Evolutionary conservation across 2,888 invertebrate genomes (phyloP).

Genomic region (Melanotus villosus): DNA sequence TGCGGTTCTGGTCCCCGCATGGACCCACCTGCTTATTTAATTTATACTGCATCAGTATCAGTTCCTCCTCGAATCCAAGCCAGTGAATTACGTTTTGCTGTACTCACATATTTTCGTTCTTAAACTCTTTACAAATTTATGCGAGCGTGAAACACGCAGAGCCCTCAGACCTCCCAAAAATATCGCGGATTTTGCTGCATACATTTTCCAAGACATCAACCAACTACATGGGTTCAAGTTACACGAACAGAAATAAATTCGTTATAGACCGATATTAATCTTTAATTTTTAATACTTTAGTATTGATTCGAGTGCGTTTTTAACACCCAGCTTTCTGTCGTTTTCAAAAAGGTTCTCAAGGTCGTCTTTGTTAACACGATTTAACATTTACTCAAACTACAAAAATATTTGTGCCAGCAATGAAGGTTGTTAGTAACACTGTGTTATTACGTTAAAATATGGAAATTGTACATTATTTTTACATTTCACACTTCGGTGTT

Average conservation of each 20-base stretch:
- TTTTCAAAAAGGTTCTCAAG: no score
- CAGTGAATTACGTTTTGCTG: slow-evolving; percentile 34
- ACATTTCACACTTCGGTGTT: no score
- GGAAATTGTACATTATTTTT: no score
- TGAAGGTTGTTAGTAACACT: no score
- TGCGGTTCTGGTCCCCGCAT: not conserved
- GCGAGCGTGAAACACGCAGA: slow-evolving; percentile 47
- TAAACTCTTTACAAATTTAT: slow-evolving; percentile 48
- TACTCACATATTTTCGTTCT: slow-evolving; percentile 41
- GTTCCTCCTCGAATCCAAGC: slow-evolving; percentile 25
- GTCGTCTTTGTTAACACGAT: no score
- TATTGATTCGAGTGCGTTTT: not conserved
- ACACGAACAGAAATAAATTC: slow-evolving; percentile 39
- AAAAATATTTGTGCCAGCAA: no score
- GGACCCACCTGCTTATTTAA: slow-evolving; percentile 35
- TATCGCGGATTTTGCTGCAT: slow-evolving; percentile 42
- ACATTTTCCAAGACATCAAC: slow-evolving; percentile 43
- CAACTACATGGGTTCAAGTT: slow-evolving; percentile 36
- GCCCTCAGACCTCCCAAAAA: slow-evolving; percentile 45
- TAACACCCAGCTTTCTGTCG: no score
- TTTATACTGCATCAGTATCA: slow-evolving; percentile 36
- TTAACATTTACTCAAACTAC: no score
- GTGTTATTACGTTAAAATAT: no score
- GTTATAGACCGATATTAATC: slow-evolving; percentile 23
- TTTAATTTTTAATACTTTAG: slow-evolving; percentile 4